Evolutionary conservation across 2,113 vertebrate species (phyloP).

Genomic region (Esox niger): DNA sequence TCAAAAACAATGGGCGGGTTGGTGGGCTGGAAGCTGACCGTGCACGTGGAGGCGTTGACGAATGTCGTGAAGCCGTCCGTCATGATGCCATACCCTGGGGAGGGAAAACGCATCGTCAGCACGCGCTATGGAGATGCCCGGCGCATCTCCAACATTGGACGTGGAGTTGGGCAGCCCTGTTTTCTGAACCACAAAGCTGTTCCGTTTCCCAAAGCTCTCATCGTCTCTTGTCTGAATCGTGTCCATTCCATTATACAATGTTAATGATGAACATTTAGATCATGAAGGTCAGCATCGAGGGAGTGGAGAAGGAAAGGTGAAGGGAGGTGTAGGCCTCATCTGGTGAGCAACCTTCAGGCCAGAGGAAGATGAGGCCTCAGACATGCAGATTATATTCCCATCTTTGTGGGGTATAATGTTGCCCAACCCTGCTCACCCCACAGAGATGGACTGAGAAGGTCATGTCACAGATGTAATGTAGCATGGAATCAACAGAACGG

Average conservation of each 20-base stretch:
- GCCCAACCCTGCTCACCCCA: too few relatives aligned
- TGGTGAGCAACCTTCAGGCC: conserved; percentile 1
- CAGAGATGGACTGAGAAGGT: too few relatives aligned
- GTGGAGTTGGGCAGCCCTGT: too few relatives aligned
- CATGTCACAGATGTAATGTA: too few relatives aligned
- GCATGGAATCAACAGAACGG: too few relatives aligned
- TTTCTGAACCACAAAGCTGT: too few relatives aligned
- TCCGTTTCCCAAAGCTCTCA: too few relatives aligned
- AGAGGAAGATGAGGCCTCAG: not conserved
- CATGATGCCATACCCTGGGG: conserved; percentile 95
- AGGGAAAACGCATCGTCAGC: conserved; percentile 7
- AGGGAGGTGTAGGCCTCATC: not conserved
- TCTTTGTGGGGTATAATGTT: not conserved
- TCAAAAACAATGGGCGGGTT: conserved; percentile 98
- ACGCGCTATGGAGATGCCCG: not conserved
- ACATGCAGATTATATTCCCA: not conserved
- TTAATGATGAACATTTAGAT: not conserved
- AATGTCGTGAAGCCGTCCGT: conserved; percentile 96
- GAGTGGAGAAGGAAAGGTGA: not conserved
- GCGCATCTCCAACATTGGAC: not conserved
- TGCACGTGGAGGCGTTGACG: conserved; percentile 95
- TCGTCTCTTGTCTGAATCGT: too few relatives aligned
- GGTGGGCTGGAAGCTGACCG: conserved; percentile 97
- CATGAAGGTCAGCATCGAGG: not conserved
- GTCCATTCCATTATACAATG: not conserved